Percentiles rank a stretch among this genome's conserved stretches.
These are phyloP conservation scores for Siphlonurus alternatus DNA, from an alignment of 2,888 invertebrate genomes.

Conservation along the genomic window DNA sequence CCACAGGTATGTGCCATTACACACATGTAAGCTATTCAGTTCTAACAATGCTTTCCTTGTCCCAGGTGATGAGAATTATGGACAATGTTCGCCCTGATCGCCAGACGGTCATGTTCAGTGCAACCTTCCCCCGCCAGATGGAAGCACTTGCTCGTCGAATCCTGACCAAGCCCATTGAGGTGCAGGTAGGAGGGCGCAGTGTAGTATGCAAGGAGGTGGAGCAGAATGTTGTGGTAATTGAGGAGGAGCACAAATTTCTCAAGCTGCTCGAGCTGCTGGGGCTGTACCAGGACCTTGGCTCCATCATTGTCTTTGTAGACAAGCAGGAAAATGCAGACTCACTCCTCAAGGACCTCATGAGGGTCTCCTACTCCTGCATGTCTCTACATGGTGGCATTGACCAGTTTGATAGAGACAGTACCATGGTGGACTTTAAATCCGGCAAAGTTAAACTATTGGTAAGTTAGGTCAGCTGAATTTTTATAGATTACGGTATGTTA, in stretches of 20 bases:
- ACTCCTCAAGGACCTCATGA: slow-evolving; percentile 84
- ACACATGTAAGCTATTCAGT: not conserved
- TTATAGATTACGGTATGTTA: slow-evolving; percentile 2
- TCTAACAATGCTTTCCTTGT: slow-evolving; percentile 6
- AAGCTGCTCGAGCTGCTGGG: slow-evolving; percentile 96
- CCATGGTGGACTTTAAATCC: slow-evolving; percentile 92
- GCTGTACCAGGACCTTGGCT: slow-evolving; percentile 78
- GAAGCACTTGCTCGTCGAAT: slow-evolving; percentile 92
- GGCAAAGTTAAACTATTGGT: slow-evolving; percentile 80
- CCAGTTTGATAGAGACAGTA: slow-evolving; percentile 97
- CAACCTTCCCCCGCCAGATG: slow-evolving; percentile 98
- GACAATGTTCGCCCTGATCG: slow-evolving; percentile 93
- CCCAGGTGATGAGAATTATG: slow-evolving; percentile 84
- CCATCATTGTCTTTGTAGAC: slow-evolving; percentile 93
- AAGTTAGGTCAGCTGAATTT: slow-evolving; percentile 15
- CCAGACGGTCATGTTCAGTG: slow-evolving; percentile 98
- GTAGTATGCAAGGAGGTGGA: slow-evolving; percentile 97
- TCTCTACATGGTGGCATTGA: slow-evolving; percentile 98
- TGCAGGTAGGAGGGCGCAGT: slow-evolving; percentile 91
- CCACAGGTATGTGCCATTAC: slow-evolving; percentile 46
- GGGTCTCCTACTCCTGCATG: slow-evolving; percentile 90
- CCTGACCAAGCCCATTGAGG: slow-evolving; percentile 87
- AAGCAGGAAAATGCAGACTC: slow-evolving; percentile 96
- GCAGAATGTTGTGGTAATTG: slow-evolving; percentile 82
- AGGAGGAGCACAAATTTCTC: slow-evolving; percentile 94